Evolutionary conservation across 64 coral and sea anemone species (phyloP), one percentile per base, ranked within the genome.

Genomic region (Montipora efflorescens): DNA sequence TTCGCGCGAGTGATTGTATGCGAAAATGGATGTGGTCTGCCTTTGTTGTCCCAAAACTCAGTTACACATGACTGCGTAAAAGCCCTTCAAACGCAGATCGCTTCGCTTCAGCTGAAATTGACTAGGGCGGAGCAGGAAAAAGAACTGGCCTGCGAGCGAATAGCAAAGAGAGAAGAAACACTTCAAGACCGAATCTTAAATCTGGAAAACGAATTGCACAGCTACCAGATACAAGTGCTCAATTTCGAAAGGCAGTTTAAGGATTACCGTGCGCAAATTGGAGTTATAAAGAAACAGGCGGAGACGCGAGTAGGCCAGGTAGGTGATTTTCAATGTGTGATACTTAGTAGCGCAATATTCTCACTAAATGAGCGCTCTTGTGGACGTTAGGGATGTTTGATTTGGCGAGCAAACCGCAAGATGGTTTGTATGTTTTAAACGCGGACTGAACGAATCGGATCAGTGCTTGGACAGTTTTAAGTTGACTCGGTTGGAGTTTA

Each of bases 231-330:
- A 78, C 98, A 96, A 87, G 95, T 95, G 43, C 91, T 99, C 47
- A 99, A 99, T 93, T 96, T 96, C 89, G 98, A 99, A 96, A 92
- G 98, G 84, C 92, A 92, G 76, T 94, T 96, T 62, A 92, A 90
- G 61, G 98, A 99, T 75, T 96, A 99, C 69, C 98, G 98, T 13
- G 95, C 95, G 51, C 98, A 99, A 90, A 90, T 96, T 73, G 95
- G 89, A 9, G 93, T 92, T 92, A 91, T 94, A 36, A 90, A 96
- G 84, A 99, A 96, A 76, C 89, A 94, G 47, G 78, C 92, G 5
- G 92, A 99, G 57, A 89, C 75, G 49, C 91, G 92, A 51, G 87
- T 79, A 50, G 97, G 94, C 5, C 94, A 99, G 95, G 98, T 99
- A 92, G 74, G 95, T 95, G 47, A 89, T 20, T 50, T 93, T 1